phyloP scores from a whole-genome alignment of 2,797 vertebrate genomes.

The Alauda arvensis region DNA sequence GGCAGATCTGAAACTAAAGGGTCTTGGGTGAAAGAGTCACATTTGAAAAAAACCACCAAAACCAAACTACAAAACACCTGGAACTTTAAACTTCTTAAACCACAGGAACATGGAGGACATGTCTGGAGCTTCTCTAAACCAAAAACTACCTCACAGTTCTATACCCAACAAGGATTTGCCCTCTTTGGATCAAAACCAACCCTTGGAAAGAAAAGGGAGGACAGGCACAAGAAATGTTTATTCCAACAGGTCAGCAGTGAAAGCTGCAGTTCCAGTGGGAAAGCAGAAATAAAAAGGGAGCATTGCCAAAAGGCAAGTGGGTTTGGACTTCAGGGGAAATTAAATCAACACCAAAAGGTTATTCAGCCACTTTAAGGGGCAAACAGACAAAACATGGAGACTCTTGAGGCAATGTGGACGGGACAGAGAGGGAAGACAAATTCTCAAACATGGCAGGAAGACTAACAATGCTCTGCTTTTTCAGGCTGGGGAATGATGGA shows the following conservation, averaged over 20 bases:
- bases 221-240: not conserved
- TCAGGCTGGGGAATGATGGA: not conserved
- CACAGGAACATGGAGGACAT: not conserved
- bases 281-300: conserved; percentile 9
- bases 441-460: not conserved
- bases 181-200: not conserved
- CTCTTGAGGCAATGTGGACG: not conserved
- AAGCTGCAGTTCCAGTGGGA: not conserved
- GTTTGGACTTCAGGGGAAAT: conserved; percentile 4
- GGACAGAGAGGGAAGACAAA: not conserved
- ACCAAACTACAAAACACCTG: not conserved
- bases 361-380: not conserved
- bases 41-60: not conserved
- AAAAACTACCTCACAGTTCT: not conserved
- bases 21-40: not conserved
- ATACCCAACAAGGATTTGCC: not conserved
- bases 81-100: not conserved
- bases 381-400: not conserved
- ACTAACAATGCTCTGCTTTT: not conserved
- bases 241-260: not conserved
- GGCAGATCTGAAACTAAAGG: not conserved
- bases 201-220: not conserved
- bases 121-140: not conserved
- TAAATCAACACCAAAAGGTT: conserved; percentile 13
- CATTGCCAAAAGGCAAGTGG: conserved; percentile 4